These are phyloP conservation scores for Apodemus agrarius DNA, from an alignment of 2,797 vertebrate species.

Conservation along the genomic window DNA sequence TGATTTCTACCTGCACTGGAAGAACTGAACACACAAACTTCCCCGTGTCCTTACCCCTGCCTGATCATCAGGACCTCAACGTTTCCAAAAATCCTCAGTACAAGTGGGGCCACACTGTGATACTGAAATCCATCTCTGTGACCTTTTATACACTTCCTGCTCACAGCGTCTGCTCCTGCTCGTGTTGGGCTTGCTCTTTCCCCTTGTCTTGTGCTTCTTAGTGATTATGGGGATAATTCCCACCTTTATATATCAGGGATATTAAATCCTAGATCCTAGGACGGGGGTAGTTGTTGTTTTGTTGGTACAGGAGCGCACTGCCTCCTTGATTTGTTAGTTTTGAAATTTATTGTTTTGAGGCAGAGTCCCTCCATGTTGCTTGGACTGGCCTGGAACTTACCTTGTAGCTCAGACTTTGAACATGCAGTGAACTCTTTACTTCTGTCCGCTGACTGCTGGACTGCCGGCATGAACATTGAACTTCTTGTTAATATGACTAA, in stretches of 20 bases:
- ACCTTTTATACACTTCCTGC: background rate
- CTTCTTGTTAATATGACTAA: background rate
- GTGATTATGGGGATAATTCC: background rate
- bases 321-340: background rate
- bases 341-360: background rate
- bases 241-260: background rate
- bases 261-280: background rate
- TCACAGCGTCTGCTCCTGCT: background rate
- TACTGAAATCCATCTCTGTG: background rate
- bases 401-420: background rate
- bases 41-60: background rate
- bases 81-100: background rate
- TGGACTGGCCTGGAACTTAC: background rate
- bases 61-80: background rate
- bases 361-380: background rate
- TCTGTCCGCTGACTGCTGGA: background rate
- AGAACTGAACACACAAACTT: background rate
- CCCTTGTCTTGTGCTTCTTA: background rate
- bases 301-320: background rate
- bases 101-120: background rate
- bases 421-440: background rate
- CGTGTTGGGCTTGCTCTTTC: background rate
- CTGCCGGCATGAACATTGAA: background rate
- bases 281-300: background rate
- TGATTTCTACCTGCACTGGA: background rate